Evolutionary conservation across 2,797 vertebrate genomes (phyloP), one percentile per base, ranked within the genome.

Genomic region (Meda fulgida): DNA sequence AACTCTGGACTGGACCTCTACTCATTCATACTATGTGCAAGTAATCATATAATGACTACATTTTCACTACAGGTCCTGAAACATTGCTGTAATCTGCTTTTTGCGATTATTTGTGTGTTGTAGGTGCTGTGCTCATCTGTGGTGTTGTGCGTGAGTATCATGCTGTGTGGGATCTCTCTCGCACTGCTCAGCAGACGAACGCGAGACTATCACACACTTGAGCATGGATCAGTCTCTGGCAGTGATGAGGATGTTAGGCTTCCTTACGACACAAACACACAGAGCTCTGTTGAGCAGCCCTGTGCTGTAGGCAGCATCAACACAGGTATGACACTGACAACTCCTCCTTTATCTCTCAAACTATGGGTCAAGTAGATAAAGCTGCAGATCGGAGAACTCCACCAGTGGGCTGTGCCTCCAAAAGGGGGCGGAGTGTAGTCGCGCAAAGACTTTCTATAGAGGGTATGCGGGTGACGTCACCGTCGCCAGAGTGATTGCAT

Each of bases 41-140:
- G n/a, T n/a, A n/a, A n/a, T n/a, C n/a, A n/a, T 31, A 31, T 31
- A 13, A 13, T 10, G 40, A 43, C 8, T 51, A 18, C 31, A 31
- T 51, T 7, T 77, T 14, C 67, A 23, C 10, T 40, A 7, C 10
- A n/a, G 11, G 34, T 26, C 5, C 48, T 58, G 53, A 40, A 13
- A 21, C 8, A 9, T 26, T 14, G 31, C 19, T 51, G 43, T n/a
- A 26, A 8, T 26, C 40, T 11, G 78, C 58, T 26, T 78, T 7
- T 87, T 11, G 3, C 4, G n/a, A 58, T 0, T 86, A 26, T 84
- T 11, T 83, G 3, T 87, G 71, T 84, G 93, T 80, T 85, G 14
- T 83, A 99, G 98, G 94, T 99, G 84, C 96, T 97, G 87, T 95
- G 94, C 93, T 97, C 97, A 7, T 93, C 95, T 3, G 92, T 96